Evolutionary conservation across 2,888 invertebrate genomes (phyloP).

Genomic region (Leuctra nigra): DNA sequence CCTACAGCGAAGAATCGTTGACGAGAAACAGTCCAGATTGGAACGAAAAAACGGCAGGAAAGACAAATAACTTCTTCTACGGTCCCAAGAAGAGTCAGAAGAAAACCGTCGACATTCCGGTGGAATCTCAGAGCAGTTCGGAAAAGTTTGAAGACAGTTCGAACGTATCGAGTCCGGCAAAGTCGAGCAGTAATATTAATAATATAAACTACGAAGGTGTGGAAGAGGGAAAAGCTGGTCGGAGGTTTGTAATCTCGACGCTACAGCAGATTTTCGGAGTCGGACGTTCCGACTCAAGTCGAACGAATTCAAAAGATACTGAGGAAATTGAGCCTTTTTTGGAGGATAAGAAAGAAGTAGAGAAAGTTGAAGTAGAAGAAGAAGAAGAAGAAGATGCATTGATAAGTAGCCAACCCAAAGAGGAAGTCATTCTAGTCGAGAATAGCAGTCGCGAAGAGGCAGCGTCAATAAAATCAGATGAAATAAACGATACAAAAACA

Average conservation of each 20-base stretch:
- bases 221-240: slow-evolving; percentile 14
- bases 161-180: slow-evolving; percentile 12
- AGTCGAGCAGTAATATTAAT: slow-evolving; percentile 19
- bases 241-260: slow-evolving; percentile 23
- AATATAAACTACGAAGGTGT: slow-evolving; percentile 8
- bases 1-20: slow-evolving; percentile 24
- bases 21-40: slow-evolving; percentile 17
- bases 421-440: neutral
- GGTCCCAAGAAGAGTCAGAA: neutral
- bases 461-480: neutral
- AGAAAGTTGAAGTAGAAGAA: neutral
- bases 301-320: neutral
- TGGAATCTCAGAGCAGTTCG: neutral
- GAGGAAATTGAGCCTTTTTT: neutral
- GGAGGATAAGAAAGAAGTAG: neutral
- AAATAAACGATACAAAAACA: too few relatives aligned
- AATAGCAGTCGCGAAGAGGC: neutral
- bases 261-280: slow-evolving; percentile 25
- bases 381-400: neutral
- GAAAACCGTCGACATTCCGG: neutral
- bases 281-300: neutral
- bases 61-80: slow-evolving; percentile 7
- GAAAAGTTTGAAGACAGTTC: neutral
- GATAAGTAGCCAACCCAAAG: neutral
- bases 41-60: slow-evolving; percentile 2